phyloP scores from a whole-genome alignment of 2,113 vertebrate species.

The Callocephalon fimbriatum region DNA sequence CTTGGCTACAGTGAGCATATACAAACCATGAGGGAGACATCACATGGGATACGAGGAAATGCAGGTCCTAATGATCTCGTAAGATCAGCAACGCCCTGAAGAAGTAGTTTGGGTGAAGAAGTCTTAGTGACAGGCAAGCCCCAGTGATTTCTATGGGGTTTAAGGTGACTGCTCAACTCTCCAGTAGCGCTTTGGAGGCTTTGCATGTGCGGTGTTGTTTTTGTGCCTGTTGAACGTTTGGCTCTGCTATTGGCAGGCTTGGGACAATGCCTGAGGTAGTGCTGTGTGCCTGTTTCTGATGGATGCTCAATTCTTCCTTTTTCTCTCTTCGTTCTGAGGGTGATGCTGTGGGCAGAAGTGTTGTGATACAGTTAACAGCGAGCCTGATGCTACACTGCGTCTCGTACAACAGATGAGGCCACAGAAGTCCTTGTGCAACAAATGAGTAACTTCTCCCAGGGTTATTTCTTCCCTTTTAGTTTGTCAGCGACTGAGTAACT shows the following conservation, averaged over 20 bases:
- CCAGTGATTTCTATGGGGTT: not conserved
- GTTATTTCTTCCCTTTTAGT: not conserved
- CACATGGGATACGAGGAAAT: not conserved
- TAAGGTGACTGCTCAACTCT: not conserved
- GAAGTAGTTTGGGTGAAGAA: not conserved
- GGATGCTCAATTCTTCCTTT: not conserved
- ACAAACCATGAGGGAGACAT: not conserved
- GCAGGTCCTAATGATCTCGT: not conserved
- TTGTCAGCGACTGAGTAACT: not conserved
- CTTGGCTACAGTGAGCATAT: not conserved
- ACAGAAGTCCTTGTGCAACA: not conserved
- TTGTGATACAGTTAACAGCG: fast-evolving
- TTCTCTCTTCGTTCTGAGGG: fast-evolving
- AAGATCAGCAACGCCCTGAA: not conserved
- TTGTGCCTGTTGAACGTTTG: not conserved
- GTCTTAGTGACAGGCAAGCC: not conserved
- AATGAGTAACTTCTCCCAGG: not conserved
- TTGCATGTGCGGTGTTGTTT: not conserved
- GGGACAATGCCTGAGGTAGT: not conserved
- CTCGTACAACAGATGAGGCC: not conserved
- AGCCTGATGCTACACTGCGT: too few species aligned
- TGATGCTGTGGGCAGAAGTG: not conserved
- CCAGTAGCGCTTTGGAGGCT: not conserved
- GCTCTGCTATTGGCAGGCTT: fast-evolving
- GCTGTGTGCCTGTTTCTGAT: not conserved